Percentiles rank a stretch among this genome's conserved stretches.
These are phyloP conservation scores for Lophotis ruficrista DNA, from an alignment of 2,113 vertebrate genomes.

Conservation along the genomic window DNA sequence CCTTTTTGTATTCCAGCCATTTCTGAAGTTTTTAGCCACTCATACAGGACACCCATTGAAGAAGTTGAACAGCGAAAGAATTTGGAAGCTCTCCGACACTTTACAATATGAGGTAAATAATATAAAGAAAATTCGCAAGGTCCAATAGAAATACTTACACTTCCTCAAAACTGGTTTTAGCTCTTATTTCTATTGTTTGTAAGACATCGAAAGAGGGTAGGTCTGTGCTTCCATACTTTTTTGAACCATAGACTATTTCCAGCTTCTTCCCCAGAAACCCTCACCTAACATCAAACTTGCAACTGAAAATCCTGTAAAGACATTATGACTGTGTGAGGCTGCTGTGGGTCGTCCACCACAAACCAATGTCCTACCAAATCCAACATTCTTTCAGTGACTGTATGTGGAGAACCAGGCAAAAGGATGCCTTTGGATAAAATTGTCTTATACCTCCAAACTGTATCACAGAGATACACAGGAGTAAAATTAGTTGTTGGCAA, in stretches of 20 bases:
- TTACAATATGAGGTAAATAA: conserved; percentile 64
- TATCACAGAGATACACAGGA: not conserved
- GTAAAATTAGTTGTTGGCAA: not conserved
- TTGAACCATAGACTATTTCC: not conserved
- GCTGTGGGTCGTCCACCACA: not conserved
- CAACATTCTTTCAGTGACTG: not conserved
- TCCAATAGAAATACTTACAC: not conserved
- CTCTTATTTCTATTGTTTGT: not conserved
- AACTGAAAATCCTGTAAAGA: not conserved
- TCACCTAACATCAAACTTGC: not conserved
- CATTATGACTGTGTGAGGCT: not conserved
- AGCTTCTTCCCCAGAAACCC: not conserved
- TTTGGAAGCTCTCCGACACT: conserved; percentile 57
- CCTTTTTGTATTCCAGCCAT: conserved; percentile 48
- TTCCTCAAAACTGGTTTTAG: not conserved
- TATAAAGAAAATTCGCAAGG: not conserved
- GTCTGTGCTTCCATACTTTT: not conserved
- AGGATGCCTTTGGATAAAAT: not conserved
- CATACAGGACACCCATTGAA: conserved; percentile 49
- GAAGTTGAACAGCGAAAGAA: conserved; percentile 5
- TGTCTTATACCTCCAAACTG: not conserved
- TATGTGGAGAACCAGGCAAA: not conserved
- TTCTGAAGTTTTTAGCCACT: conserved; percentile 49
- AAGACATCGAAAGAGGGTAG: not conserved
- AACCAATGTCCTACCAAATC: not conserved